phyloP scores from a whole-genome alignment of 2,113 vertebrate genomes.

The Leptobrachium leishanense region DNA sequence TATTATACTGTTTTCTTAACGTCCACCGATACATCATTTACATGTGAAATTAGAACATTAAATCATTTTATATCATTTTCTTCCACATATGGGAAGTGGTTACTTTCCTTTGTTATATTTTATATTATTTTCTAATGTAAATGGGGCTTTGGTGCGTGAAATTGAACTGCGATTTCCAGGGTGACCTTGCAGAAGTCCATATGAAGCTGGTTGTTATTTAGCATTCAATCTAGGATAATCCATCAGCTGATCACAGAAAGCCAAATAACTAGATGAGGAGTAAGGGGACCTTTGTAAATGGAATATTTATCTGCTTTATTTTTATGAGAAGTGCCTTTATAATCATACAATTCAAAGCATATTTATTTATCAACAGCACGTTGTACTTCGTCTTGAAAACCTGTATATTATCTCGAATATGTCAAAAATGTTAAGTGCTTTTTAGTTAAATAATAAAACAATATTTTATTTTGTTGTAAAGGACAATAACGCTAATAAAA shows the following conservation, averaged over 20 bases:
- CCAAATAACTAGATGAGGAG: conserved; percentile 12
- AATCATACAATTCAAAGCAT: neutral
- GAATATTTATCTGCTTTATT: neutral
- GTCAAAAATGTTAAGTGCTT: neutral
- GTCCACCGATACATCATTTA: no score
- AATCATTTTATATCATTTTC: no score
- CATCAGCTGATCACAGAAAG: conserved; percentile 21
- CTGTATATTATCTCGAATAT: neutral
- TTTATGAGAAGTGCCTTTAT: neutral
- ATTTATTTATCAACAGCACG: neutral
- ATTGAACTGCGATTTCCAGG: conserved; percentile 33
- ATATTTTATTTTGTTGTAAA: no score
- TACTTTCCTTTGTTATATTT: no score
- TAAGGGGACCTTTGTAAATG: neutral
- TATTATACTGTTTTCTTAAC: neutral
- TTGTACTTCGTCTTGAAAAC: neutral
- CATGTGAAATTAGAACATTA: no score
- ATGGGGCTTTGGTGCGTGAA: conserved; percentile 28
- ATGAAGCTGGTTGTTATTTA: conserved; percentile 12
- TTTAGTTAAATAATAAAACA: no score
- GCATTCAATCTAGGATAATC: conserved; percentile 28
- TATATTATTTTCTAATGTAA: no score
- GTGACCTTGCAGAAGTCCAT: conserved; percentile 27
- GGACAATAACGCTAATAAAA: no score
- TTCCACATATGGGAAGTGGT: no score